Percentiles rank a stretch among this genome's conserved stretches.
phyloP scores from a whole-genome alignment of 2,113 vertebrate genomes.

The Ameiurus melas region DNA sequence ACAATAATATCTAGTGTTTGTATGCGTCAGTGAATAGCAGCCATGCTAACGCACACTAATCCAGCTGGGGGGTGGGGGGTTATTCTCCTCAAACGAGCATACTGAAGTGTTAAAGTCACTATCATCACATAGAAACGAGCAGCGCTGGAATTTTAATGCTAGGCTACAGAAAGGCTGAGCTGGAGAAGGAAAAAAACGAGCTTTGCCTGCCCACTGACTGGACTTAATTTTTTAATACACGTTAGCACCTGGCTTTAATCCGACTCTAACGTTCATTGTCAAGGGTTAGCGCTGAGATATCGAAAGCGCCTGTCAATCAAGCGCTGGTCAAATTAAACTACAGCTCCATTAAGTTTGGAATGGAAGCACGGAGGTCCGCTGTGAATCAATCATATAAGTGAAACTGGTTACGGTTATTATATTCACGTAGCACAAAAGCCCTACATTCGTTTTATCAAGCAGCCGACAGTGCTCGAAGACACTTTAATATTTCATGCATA shows the following conservation, averaged over 20 bases:
- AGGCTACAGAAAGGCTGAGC: slow-evolving; percentile 37
- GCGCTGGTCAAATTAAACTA: slow-evolving; percentile 77
- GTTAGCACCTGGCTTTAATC: slow-evolving; percentile 78
- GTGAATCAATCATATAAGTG: slow-evolving; percentile 75
- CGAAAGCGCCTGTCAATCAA: slow-evolving; percentile 79
- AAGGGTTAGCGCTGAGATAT: slow-evolving; percentile 79
- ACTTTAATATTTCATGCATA: neutral
- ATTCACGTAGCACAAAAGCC: slow-evolving; percentile 66
- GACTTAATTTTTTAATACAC: slow-evolving; percentile 79
- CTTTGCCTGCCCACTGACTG: slow-evolving; percentile 71
- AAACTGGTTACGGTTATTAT: slow-evolving; percentile 71
- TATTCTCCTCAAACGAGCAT: slow-evolving; percentile 67
- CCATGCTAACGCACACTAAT: slow-evolving; percentile 31
- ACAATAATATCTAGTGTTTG: slow-evolving; percentile 59
- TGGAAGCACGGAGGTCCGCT: slow-evolving; percentile 70
- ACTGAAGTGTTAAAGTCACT: slow-evolving; percentile 64
- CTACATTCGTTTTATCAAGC: slow-evolving; percentile 52
- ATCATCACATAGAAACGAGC: slow-evolving; percentile 63
- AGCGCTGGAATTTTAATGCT: slow-evolving; percentile 69
- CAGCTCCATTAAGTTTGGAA: slow-evolving; percentile 78
- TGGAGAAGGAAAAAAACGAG: slow-evolving; percentile 41
- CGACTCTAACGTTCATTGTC: slow-evolving; percentile 77
- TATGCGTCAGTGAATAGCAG: slow-evolving; percentile 58
- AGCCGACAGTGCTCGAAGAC: neutral
- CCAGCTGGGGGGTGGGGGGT: neutral